Percentiles rank a stretch among this genome's conserved stretches.
Conservation (phyloP, 2,797 vertebrate species). For the Cottoperca gobio region DNA sequence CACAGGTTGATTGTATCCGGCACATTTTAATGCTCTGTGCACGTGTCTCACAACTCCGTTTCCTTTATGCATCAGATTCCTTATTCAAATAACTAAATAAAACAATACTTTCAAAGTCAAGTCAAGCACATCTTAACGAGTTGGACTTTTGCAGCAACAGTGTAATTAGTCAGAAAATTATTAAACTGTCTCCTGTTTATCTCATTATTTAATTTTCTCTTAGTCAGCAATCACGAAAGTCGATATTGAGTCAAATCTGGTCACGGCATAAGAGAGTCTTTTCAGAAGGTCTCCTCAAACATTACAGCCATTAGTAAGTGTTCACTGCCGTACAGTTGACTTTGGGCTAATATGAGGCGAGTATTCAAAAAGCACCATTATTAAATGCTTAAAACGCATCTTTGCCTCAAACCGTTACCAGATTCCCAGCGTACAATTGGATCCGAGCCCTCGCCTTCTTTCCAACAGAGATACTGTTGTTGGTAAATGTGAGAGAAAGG, state of each 20-base stretch:
- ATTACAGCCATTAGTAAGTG: slow-evolving; percentile 50
- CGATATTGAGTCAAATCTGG: slow-evolving; percentile 39
- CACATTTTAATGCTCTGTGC: neutral
- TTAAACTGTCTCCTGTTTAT: slow-evolving; percentile 3
- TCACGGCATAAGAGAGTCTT: neutral
- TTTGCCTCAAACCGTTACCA: neutral
- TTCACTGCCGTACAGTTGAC: slow-evolving; percentile 34
- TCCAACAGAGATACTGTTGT: slow-evolving; percentile 27
- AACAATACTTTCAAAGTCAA: neutral
- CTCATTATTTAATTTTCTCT: slow-evolving; percentile 40
- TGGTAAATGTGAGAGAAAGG: slow-evolving; percentile 36
- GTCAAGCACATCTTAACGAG: neutral
- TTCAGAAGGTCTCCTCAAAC: slow-evolving; percentile 37
- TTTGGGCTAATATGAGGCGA: slow-evolving; percentile 15
- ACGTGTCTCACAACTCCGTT: too few species aligned
- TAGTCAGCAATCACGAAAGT: slow-evolving; percentile 36
- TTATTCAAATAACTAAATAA: neutral
- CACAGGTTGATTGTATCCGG: too few species aligned
- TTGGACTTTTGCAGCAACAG: slow-evolving; percentile 24
- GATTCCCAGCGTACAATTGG: slow-evolving; percentile 6
- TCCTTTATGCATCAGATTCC: neutral
- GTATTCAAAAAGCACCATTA: neutral
- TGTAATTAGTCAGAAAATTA: slow-evolving; percentile 21
- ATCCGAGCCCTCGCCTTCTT: slow-evolving; percentile 2
- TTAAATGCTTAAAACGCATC: neutral